Base-by-base conservation (phyloP, 1,140 invertebrate genomes). In the Vanessa atalanta region DNA sequence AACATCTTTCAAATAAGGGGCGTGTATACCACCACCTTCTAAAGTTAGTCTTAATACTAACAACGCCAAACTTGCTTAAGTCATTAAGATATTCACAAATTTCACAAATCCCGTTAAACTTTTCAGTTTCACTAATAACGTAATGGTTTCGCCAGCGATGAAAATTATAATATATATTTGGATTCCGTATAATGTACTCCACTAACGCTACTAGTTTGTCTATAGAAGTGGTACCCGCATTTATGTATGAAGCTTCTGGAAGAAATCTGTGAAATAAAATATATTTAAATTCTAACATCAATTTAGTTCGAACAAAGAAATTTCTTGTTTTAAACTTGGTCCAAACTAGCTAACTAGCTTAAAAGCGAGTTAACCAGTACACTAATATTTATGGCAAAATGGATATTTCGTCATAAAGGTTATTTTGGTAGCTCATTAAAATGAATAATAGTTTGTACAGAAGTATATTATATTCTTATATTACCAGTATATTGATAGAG, bases 191-290 rank as follows among this genome's bases (percentile, higher is more conserved):
- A 2, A 76, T 80, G 50, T 87, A 81, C 13, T 82, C 68, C 5
- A 92, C 74, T 23, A 78, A 70, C 2, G 79, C 79, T 1, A 82
- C 83, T 15, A 93, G 68, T 26, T 80, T 73, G 13, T 85, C 77
- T 16, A 77, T 61, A 9, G 75, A 63, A 8, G 67, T 76, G 6
- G 72, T 43, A 0, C 71, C 64, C 8, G 78, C 79, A 50, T 89
- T 84, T 13, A 93, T 83, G 60, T 92, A 93, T 0, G 90, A 90
- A 0, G 79, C 83, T 9, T 82, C 78, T 31, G 93, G 93, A 14
- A 93, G 83, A 68, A 91, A 93, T 57, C 89, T 91, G 83, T 8
- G 83, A 82, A 13, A 47, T 61, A 60, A 69, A 71, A 20, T 43
- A 15, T 3, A 43, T 14, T 60, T 26, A 60, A 11, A 26, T 26